These are phyloP conservation scores for Neosilurus hyrtlii DNA, from an alignment of 2,797 vertebrate species.

Conservation along the genomic window DNA sequence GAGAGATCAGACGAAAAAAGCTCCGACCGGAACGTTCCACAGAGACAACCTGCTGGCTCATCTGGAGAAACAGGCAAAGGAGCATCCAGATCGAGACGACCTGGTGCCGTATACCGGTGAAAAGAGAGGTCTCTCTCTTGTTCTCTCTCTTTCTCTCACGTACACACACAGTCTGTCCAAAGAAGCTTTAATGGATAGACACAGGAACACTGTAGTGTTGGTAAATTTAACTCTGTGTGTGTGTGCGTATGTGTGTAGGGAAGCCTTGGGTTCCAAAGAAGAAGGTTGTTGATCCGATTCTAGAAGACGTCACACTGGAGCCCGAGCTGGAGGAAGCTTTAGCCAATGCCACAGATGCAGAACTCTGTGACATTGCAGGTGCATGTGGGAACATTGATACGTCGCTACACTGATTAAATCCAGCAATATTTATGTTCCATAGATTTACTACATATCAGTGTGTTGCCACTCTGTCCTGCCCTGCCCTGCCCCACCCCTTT, in stretches of 20 bases:
- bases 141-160: background rate
- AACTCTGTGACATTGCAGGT: conserved; percentile 98
- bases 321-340: conserved; percentile 95
- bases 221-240: background rate
- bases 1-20: conserved; percentile 94
- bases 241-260: conserved; percentile 69
- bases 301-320: conserved; percentile 92
- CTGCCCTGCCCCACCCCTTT: background rate
- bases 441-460: background rate
- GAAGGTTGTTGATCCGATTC: conserved; percentile 84
- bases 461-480: background rate
- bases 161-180: background rate
- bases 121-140: conserved; percentile 84
- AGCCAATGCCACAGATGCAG: conserved; percentile 89
- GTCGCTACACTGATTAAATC: background rate
- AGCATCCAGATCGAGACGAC: conserved; percentile 90
- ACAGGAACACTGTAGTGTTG: background rate
- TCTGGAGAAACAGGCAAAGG: conserved; percentile 95
- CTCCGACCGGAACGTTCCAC: conserved; percentile 88
- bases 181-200: background rate
- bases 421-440: background rate
- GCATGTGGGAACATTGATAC: conserved; percentile 44
- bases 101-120: conserved; percentile 93
- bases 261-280: conserved; percentile 90
- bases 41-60: conserved; percentile 92